Percentiles rank a stretch among this genome's conserved stretches.
Evolutionary conservation across 2,113 vertebrate genomes (phyloP).

Genomic region (Bettongia penicillata): DNA sequence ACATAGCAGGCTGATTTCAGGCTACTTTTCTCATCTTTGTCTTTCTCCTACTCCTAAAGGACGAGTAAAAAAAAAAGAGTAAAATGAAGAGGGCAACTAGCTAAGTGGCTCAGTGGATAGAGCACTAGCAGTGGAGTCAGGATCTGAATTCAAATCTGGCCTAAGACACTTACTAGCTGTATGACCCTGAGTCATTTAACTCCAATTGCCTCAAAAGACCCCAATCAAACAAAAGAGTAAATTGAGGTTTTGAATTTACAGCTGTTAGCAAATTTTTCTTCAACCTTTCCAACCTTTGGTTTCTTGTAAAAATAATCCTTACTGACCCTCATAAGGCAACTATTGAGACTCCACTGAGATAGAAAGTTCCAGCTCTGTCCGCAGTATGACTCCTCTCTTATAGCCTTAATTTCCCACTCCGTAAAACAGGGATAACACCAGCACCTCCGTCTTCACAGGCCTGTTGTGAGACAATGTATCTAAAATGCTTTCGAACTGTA

Average conservation of each 20-base stretch:
- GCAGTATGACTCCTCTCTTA: background rate
- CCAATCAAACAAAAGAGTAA: background rate
- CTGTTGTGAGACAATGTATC: background rate
- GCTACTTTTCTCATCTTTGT: background rate
- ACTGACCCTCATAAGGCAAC: background rate
- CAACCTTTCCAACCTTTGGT: background rate
- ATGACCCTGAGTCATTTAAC: background rate
- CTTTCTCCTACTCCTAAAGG: background rate
- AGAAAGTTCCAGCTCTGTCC: background rate
- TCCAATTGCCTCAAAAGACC: too few species aligned
- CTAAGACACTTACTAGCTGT: background rate
- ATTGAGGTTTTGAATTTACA: background rate
- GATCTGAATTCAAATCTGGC: background rate
- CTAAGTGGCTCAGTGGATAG: background rate
- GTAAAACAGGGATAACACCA: background rate
- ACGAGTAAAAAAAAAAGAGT: background rate
- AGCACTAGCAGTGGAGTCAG: background rate
- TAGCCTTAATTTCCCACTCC: background rate
- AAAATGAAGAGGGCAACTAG: background rate
- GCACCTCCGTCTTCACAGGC: constrained; percentile 19
- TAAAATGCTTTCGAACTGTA: background rate
- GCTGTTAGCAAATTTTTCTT: background rate
- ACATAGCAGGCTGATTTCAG: background rate
- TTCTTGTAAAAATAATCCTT: background rate
- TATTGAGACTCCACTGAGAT: background rate